Evolutionary conservation across 2,113 vertebrate species (phyloP).

Genomic region (Urocynchramus pylzowi): DNA sequence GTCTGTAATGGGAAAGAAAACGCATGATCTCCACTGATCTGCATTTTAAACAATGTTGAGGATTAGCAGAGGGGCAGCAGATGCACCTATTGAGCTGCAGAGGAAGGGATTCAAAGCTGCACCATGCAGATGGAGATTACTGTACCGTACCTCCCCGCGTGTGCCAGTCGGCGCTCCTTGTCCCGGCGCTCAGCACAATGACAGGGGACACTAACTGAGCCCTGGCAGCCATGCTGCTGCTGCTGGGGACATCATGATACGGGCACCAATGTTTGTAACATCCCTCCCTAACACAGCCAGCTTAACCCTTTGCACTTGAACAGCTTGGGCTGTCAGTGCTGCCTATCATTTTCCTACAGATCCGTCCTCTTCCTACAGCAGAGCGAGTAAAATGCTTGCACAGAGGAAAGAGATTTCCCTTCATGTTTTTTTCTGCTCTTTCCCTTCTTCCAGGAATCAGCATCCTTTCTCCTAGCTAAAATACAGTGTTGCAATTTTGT

Average conservation of each 20-base stretch:
- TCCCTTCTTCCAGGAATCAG: not conserved
- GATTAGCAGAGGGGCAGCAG: conserved; percentile 56
- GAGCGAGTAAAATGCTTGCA: not conserved
- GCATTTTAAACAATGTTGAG: conserved; percentile 54
- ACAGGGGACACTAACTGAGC: not conserved
- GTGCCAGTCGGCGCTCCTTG: not conserved
- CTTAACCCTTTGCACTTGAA: not conserved
- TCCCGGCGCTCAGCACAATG: not conserved
- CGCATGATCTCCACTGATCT: conserved; percentile 33
- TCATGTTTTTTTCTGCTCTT: not conserved
- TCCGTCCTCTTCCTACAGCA: not conserved
- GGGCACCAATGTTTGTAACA: rapidly evolving
- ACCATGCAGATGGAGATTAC: conserved; percentile 46
- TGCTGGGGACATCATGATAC: not conserved
- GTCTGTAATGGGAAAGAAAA: conserved; percentile 8
- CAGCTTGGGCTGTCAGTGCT: not conserved
- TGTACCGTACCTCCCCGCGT: not conserved
- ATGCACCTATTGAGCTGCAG: conserved; percentile 55
- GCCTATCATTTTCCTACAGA: not conserved
- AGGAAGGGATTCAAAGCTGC: not conserved
- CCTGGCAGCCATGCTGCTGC: not conserved
- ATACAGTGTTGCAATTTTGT: not conserved
- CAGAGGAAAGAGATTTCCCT: not conserved
- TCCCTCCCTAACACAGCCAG: not conserved
- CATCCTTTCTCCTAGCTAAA: not conserved